These are phyloP conservation scores for Limenitis camilla DNA, from an alignment of 2,888 invertebrate species.

Conservation along the genomic window DNA sequence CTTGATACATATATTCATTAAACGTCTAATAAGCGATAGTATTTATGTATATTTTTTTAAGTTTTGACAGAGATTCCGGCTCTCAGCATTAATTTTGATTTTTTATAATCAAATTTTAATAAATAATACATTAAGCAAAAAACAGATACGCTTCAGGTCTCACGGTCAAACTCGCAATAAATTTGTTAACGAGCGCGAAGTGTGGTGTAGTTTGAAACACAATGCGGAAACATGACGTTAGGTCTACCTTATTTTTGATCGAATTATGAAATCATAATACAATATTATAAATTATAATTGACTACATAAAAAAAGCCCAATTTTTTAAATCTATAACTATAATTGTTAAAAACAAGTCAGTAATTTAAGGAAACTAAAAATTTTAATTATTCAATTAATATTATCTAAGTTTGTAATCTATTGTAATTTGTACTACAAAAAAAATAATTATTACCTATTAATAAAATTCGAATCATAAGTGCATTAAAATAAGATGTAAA, in stretches of 20 bases:
- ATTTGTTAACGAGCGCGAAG: conserved; percentile 52
- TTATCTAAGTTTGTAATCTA: too few relatives aligned
- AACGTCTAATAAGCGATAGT: conserved; percentile 39
- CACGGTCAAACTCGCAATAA: conserved; percentile 70
- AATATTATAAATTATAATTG: background rate
- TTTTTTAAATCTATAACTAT: too few relatives aligned
- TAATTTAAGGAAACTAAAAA: too few relatives aligned
- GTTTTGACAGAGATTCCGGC: conserved; percentile 48
- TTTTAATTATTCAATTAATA: too few relatives aligned
- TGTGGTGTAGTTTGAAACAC: conserved; percentile 24
- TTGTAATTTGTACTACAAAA: too few relatives aligned
- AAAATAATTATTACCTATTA: too few relatives aligned
- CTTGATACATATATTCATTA: conserved; percentile 48
- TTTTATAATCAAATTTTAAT: conserved; percentile 68
- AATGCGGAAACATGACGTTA: conserved; percentile 48
- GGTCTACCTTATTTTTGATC: conserved; percentile 34
- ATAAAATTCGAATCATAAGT: too few relatives aligned
- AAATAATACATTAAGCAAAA: conserved; percentile 70
- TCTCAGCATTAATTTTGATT: conserved; percentile 52
- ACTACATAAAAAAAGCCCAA: too few relatives aligned
- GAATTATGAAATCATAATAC: conserved; percentile 13
- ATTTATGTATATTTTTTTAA: conserved; percentile 49
- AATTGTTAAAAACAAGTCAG: too few relatives aligned
- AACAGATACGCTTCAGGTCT: conserved; percentile 64
- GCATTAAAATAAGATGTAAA: too few relatives aligned